phyloP scores from a whole-genome alignment of 2,797 vertebrate species.

The Agapornis canus region DNA sequence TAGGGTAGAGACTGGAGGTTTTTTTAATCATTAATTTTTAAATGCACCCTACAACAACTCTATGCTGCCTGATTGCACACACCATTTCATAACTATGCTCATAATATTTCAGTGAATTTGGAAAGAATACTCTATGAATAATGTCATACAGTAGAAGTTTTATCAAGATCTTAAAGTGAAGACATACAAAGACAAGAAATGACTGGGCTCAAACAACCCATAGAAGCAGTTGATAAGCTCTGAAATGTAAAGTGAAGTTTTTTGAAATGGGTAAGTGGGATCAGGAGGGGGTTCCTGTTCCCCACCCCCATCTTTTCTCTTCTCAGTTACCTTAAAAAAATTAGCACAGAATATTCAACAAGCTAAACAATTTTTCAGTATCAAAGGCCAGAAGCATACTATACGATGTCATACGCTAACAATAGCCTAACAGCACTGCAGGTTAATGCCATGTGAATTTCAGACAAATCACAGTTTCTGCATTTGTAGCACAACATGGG shows the following conservation, averaged over 20 bases:
- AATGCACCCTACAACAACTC: neutral
- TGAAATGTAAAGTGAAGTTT: neutral
- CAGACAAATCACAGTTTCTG: neutral
- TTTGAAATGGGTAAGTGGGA: neutral
- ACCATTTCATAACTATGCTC: neutral
- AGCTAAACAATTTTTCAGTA: neutral
- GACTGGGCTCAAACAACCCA: neutral
- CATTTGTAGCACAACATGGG: neutral
- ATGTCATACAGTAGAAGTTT: neutral
- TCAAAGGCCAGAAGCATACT: neutral
- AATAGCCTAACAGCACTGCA: neutral
- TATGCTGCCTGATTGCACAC: neutral
- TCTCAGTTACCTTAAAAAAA: neutral
- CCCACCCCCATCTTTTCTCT: rapidly evolving
- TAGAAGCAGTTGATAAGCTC: neutral
- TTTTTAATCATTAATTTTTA: neutral
- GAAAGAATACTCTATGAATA: neutral
- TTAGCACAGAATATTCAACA: neutral
- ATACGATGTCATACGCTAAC: neutral
- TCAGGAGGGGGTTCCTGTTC: neutral
- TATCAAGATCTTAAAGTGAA: neutral
- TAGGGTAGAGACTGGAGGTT: rapidly evolving
- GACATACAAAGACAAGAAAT: neutral
- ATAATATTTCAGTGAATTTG: neutral
- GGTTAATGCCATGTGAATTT: neutral